Base-by-base conservation (phyloP, 2,888 invertebrate species). In the Poecilobothrus nobilitatus region DNA sequence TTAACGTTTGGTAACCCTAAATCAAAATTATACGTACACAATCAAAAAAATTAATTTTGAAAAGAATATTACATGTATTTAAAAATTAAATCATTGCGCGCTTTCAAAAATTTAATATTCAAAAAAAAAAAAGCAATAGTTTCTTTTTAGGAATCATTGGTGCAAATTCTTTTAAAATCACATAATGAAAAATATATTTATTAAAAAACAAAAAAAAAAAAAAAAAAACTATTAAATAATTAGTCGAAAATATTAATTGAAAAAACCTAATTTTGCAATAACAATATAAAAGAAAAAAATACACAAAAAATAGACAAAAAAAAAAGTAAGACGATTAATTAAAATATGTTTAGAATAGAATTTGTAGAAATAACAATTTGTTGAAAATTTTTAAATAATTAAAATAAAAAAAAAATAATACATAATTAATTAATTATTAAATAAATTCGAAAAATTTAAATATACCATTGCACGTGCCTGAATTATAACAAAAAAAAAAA, bases 391-490 rank as follows among this genome's bases (percentile, higher is more conserved):
- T 53, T 53, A 53, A 53, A 53, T 18, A 44, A 12, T 53, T 18
- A 53, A 44, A 53, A 53, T 18, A 53, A 53, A 53, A 53, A 18
- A 53, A 18, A 53, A 53, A n/a, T n/a, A n/a, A n/a, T n/a, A n/a
- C n/a, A n/a, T n/a, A n/a, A n/a, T n/a, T n/a, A n/a, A n/a, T n/a
- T 12, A 53, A 53, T 10, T 10, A 37, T 10, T 37, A 37, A 37
- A 10, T 37, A 53, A 53, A 53, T 18, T 53, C 53, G 53, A 53
- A 53, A 41, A 41, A 53, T 18, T 53, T 18, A 15, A 53, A 53
- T 53, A 53, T 53, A 53, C 53, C 53, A 18, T 53, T 53, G 53
- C 53, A 53, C 53, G 53, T 53, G 53, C 53, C 53, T 53, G 18
- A 53, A n/a, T 53, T 53, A 53, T 53, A 18, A 53, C 1, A 53